A percentile compares a stretch with the other conserved stretches of the same genome.
phyloP scores from a whole-genome alignment of 2,797 vertebrate genomes.

The Sitta carolinensis region DNA sequence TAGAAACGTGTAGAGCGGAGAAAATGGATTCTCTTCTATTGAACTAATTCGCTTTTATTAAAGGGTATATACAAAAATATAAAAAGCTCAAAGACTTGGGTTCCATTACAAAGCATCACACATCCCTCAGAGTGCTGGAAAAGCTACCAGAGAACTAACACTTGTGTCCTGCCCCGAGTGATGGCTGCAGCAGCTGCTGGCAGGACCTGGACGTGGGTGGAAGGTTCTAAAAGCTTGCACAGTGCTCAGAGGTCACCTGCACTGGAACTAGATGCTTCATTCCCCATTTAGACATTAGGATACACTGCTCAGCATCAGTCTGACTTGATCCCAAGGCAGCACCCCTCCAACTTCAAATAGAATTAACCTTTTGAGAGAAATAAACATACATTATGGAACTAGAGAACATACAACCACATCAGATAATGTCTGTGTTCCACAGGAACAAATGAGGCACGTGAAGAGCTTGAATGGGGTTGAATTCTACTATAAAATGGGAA shows the following conservation, averaged over 20 bases:
- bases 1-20: conserved; percentile 44
- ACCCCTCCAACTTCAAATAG: conserved; percentile 61
- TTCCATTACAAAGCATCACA: conserved; percentile 34
- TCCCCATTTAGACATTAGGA: conserved; percentile 61
- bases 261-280: conserved; percentile 48
- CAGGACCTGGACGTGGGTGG: background rate
- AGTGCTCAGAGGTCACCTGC: conserved; percentile 34
- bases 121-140: conserved; percentile 5
- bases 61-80: conserved; percentile 72
- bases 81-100: conserved; percentile 58
- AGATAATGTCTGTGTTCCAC: background rate
- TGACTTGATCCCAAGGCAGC: conserved; percentile 62
- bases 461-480: background rate
- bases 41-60: conserved; percentile 43
- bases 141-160: background rate
- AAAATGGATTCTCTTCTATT: conserved; percentile 27
- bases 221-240: conserved; percentile 25
- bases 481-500: conserved; percentile 18
- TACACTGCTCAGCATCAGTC: conserved; percentile 61
- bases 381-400: conserved; percentile 51
- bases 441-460: background rate
- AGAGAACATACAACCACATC: background rate
- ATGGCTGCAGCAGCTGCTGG: conserved; percentile 34
- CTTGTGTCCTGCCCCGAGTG: background rate
- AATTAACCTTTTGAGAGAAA: conserved; percentile 66